Evolutionary conservation across 2,113 vertebrate species (phyloP).

Genomic region (Aegotheles bennettii): DNA sequence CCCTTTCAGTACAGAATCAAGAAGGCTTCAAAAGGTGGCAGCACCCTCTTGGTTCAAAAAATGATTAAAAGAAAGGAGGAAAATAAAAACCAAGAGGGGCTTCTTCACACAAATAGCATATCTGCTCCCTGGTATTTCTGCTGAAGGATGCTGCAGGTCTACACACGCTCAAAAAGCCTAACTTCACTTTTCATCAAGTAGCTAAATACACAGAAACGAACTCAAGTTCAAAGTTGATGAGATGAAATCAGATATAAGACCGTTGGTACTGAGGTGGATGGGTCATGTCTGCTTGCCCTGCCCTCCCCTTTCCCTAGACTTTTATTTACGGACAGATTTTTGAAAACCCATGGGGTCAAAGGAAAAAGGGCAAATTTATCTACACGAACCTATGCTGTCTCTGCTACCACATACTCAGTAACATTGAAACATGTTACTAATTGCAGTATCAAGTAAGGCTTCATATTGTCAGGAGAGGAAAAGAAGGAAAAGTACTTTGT

Average conservation of each 20-base stretch:
- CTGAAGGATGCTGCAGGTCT: not conserved
- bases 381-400: not conserved
- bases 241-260: not conserved
- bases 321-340: not conserved
- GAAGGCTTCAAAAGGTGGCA: not conserved
- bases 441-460: not conserved
- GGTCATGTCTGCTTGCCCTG: fast-evolving
- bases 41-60: not conserved
- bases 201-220: not conserved
- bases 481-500: not conserved
- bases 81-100: fast-evolving
- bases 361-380: not conserved
- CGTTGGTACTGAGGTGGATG: not conserved
- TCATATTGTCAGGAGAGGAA: not conserved
- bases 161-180: not conserved
- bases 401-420: not conserved
- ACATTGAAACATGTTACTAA: not conserved
- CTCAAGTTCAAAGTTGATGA: not conserved
- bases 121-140: not conserved
- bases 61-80: too few species aligned
- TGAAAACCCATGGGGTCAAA: not conserved
- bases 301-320: not conserved
- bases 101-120: not conserved
- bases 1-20: not conserved
- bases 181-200: not conserved